Base-by-base conservation (phyloP, 2,113 vertebrate genomes). In the Formicarius rufipectus region DNA sequence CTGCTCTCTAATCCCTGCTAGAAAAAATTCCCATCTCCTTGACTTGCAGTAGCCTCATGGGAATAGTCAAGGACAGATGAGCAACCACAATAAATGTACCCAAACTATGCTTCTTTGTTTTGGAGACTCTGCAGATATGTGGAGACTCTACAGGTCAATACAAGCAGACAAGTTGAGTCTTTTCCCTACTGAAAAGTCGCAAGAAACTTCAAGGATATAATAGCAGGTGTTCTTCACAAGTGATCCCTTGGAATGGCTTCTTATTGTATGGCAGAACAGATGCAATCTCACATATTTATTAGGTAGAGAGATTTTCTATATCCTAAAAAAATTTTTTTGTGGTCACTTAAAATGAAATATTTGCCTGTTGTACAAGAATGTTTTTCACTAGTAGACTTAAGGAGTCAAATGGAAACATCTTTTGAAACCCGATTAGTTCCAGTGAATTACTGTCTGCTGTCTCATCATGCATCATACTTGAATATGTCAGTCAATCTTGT, bases 41-140 rank as follows among this genome's bases (percentile, higher is more conserved):
- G 6, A 6, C 33, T 31, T 56, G 22, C 28, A 55, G 30, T 4
- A 59, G 17, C 9, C 4, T 0, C 14, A 9, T 16, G 12, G 8
- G 6, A 6, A 4, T 49, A 40, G 15, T 4, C 6, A 2, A 6
- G 11, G 16, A 27, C 6, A 45, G 27, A 87, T 39, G 2, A 49
- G 4, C 14, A 39, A 23, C 37, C 15, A 1, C 37, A 33, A 28
- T 6, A 69, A 64, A 63, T 4, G 3, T 31, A 14, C 9, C 9
- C 9, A 81, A 35, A 47, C 10, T 8, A 31, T 12, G 24, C 5
- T 50, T 49, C 31, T 10, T 15, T 25, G 6, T 12, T 68, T 56
- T 63, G 8, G 15, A 40, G 50, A 9, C 35, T 63, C 31, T 77
- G 6, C 13, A 53, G 8, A 30, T 31, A 14, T 16, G 9, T 17